These are phyloP conservation scores for Callionymus lyra DNA, from an alignment of 2,113 vertebrate species.

Conservation along the genomic window DNA sequence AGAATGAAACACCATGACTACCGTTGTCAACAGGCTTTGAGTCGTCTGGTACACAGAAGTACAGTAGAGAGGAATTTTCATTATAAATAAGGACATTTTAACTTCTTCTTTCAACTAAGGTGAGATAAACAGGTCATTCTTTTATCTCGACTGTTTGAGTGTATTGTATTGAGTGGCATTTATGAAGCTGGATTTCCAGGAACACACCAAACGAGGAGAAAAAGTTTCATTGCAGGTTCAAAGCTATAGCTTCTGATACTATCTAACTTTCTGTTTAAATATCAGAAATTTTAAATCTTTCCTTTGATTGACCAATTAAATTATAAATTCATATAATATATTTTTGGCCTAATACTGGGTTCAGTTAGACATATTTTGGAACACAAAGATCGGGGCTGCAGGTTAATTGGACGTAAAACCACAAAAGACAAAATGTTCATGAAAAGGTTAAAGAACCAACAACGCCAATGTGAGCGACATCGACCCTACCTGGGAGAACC, in stretches of 20 bases:
- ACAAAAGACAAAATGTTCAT: slow-evolving; percentile 29
- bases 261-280: too few relatives aligned
- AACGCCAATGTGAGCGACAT: slow-evolving; percentile 18
- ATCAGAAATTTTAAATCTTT: too few relatives aligned
- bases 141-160: too few relatives aligned
- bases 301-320: background rate
- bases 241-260: too few relatives aligned
- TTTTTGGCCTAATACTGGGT: background rate
- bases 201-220: too few relatives aligned
- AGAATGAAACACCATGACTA: slow-evolving; percentile 53
- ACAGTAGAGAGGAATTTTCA: slow-evolving; percentile 7
- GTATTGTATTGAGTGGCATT: too few relatives aligned
- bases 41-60: slow-evolving; percentile 8
- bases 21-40: slow-evolving; percentile 39
- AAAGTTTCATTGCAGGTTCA: too few relatives aligned
- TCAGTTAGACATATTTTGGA: background rate
- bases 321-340: too few relatives aligned
- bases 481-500: slow-evolving; percentile 45
- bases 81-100: slow-evolving; percentile 11
- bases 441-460: slow-evolving; percentile 15
- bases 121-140: too few relatives aligned
- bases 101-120: background rate
- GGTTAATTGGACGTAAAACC: background rate
- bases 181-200: too few relatives aligned
- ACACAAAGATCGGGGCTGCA: background rate